These are phyloP conservation scores for Anolis apletophallus DNA, from an alignment of 2,797 vertebrate species.

Conservation along the genomic window DNA sequence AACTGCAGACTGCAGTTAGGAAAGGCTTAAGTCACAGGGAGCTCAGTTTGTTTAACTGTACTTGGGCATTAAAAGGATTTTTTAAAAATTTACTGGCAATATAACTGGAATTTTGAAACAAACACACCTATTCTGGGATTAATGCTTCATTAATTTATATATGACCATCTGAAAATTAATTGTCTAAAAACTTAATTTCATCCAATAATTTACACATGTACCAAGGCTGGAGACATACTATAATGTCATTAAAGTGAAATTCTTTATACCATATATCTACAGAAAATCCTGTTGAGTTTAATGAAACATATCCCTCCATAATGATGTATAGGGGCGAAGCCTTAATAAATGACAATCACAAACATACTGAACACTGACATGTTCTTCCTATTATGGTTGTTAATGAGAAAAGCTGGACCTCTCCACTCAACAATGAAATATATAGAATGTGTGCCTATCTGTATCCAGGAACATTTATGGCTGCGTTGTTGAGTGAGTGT, in stretches of 20 bases:
- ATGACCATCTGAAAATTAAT: neutral
- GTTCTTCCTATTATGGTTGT: neutral
- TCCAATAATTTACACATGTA: neutral
- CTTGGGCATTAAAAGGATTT: neutral
- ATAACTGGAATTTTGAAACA: neutral
- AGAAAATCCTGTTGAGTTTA: neutral
- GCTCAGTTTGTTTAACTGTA: neutral
- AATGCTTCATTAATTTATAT: neutral
- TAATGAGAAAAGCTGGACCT: neutral
- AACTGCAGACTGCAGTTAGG: neutral
- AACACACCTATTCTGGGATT: neutral
- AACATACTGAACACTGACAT: neutral
- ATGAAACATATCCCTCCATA: neutral
- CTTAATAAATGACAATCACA: neutral
- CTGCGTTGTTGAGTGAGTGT: slow-evolving; percentile 60
- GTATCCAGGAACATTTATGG: slow-evolving; percentile 41
- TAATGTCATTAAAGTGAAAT: neutral
- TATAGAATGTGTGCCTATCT: slow-evolving; percentile 1
- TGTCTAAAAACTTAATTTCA: neutral
- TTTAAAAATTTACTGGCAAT: neutral
- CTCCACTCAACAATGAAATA: neutral
- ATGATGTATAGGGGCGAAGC: neutral
- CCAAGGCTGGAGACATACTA: neutral
- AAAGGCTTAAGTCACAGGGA: neutral
- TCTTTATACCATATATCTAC: neutral